These are phyloP conservation scores for Capromys pilorides DNA, from an alignment of 2,797 vertebrate genomes.

Conservation along the genomic window DNA sequence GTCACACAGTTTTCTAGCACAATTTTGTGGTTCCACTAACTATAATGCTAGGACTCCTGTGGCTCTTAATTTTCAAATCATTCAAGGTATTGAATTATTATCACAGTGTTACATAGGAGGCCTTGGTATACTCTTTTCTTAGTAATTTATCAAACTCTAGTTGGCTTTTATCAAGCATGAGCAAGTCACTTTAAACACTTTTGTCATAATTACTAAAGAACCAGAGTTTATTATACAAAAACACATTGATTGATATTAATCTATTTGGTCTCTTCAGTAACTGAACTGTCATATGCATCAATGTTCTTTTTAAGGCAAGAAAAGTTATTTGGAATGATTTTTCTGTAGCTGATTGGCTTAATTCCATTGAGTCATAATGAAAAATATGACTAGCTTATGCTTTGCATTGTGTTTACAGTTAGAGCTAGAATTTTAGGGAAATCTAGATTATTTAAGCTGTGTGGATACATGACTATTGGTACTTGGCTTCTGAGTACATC, in stretches of 20 bases:
- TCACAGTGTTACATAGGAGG: background rate
- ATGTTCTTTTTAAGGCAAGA: background rate
- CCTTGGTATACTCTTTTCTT: background rate
- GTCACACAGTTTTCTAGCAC: background rate
- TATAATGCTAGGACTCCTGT: background rate
- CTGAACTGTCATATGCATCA: background rate
- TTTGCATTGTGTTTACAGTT: background rate
- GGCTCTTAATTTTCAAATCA: background rate
- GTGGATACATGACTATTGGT: background rate
- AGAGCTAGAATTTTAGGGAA: background rate
- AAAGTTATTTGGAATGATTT: background rate
- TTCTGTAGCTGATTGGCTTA: background rate
- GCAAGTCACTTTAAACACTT: background rate
- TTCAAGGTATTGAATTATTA: background rate
- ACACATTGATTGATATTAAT: background rate
- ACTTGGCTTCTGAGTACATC: background rate
- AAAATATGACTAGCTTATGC: background rate
- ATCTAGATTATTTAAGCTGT: background rate
- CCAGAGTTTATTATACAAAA: background rate
- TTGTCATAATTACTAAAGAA: background rate
- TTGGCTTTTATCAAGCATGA: background rate
- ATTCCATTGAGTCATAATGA: background rate
- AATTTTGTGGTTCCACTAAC: background rate
- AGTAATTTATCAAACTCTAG: background rate
- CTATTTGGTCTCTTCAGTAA: background rate